Conservation (phyloP, 2,888 invertebrate species). For the Cryptus viduatorius region DNA sequence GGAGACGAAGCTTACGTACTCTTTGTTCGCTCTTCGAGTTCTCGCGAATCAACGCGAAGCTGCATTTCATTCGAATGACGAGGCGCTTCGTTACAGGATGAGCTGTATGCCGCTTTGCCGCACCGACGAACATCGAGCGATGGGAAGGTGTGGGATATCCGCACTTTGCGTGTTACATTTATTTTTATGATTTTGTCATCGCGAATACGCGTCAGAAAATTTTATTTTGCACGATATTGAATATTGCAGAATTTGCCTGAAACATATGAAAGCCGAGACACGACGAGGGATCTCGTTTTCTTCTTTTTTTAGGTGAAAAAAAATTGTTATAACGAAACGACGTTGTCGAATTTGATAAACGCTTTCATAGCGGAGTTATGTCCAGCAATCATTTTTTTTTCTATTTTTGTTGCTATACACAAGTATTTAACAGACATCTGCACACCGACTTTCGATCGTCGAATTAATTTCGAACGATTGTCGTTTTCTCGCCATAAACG, state of each 20-base stretch:
- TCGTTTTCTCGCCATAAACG: background rate
- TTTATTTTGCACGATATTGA: constrained; percentile 17
- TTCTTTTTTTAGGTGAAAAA: background rate
- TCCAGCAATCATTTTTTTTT: constrained; percentile 7
- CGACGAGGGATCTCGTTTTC: background rate
- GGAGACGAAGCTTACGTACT: background rate
- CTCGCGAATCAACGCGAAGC: constrained; percentile 11
- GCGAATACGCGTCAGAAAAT: background rate
- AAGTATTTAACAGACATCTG: constrained; percentile 10
- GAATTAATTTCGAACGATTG: constrained; percentile 1
- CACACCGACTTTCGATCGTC: background rate
- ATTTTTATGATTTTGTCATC: background rate
- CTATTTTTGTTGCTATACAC: constrained; percentile 26
- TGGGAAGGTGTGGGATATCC: no score
- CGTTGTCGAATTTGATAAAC: background rate
- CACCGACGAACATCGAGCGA: background rate
- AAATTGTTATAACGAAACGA: background rate
- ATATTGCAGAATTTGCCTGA: constrained; percentile 7
- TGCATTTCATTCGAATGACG: constrained; percentile 44
- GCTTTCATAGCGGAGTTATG: background rate
- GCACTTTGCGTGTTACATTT: background rate
- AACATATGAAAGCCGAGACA: constrained; percentile 7
- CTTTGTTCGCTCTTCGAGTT: constrained; percentile 4
- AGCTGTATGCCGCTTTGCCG: background rate
- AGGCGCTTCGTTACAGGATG: constrained; percentile 6